Percentiles rank a stretch among this genome's conserved stretches.
phyloP scores from a whole-genome alignment of 2,113 vertebrate species.

The Anoplopoma fimbria region DNA sequence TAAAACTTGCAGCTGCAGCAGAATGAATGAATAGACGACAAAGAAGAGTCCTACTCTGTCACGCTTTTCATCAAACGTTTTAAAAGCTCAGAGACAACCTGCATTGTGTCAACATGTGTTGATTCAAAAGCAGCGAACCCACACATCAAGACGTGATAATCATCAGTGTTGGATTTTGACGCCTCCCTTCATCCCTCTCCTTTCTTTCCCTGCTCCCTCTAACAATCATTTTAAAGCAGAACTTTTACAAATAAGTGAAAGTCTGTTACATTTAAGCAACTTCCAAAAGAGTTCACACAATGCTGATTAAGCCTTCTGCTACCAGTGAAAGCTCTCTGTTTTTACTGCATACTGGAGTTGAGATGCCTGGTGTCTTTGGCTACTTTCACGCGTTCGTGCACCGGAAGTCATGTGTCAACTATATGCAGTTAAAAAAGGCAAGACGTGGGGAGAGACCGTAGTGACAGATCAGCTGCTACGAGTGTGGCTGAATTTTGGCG shows the following conservation, averaged over 20 bases:
- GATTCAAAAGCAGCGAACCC: conserved; percentile 6
- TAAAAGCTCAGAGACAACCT: conserved; percentile 11
- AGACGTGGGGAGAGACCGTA: too few relatives aligned
- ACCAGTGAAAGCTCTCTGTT: too few relatives aligned
- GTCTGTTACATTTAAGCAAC: background rate
- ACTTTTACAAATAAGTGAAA: background rate
- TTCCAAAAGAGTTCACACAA: background rate
- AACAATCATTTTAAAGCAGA: background rate
- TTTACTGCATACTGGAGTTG: background rate
- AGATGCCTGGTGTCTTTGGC: too few relatives aligned
- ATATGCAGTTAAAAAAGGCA: too few relatives aligned
- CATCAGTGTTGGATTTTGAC: conserved; percentile 12
- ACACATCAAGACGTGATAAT: conserved; percentile 1
- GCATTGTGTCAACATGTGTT: background rate
- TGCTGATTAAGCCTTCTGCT: background rate
- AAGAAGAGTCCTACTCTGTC: background rate
- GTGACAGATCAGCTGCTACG: too few relatives aligned
- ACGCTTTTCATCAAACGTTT: background rate
- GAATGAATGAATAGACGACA: background rate
- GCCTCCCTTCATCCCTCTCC: conserved; percentile 3
- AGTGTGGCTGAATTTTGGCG: too few relatives aligned
- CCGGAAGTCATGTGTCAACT: too few relatives aligned
- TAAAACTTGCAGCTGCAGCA: background rate
- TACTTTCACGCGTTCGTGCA: too few relatives aligned
- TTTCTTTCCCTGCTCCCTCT: background rate